Evolutionary conservation across 2,888 invertebrate genomes (phyloP), one percentile per base, ranked within the genome.

Genomic region (Drosophila setosimentum): DNA sequence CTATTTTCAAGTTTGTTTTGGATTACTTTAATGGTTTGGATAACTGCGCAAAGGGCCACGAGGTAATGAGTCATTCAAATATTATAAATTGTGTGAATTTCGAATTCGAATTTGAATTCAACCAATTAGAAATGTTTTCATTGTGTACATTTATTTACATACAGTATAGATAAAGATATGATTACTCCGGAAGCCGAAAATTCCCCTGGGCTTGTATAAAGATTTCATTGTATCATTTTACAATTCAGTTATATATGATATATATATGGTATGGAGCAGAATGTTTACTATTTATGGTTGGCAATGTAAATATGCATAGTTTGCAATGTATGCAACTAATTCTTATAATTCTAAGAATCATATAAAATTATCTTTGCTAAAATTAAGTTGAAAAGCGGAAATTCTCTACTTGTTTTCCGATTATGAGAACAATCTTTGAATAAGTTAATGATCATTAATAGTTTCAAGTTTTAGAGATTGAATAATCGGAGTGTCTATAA

Each of bases 11-110:
- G 10, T 24, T 24, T 10, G 37, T 3, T 7, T 10, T 63, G 71
- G 55, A 33, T 11, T 18, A n/a, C 29, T 35, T 48, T 30, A n/a
- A 27, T 48, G 2, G 50, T 5, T 21, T 27, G 11, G 40, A 13
- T 8, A 21, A 33, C 48, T 64, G 16, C 11, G 45, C 30, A 13
- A 32, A 7, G 66, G 33, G 13, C 32, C 35, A 27, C 7, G 29
- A 8, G 16, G 29, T 13, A 33, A 40, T 68, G 70, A 69, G 40
- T 69, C 57, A 69, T 49, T n/a, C 32, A 45, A 59, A 45, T 32
- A 27, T 16, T 3, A 27, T 32, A 21, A 37, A 45, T 42, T 18
- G 21, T 10, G 13, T 32, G 37, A 40, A 71, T 61, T 29, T 32
- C 33, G 24, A n/a, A 33, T 33, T n/a, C 18, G n/a, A 16, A 33